phyloP scores from a whole-genome alignment of 2,797 vertebrate species.

The Aythya fuligula region DNA sequence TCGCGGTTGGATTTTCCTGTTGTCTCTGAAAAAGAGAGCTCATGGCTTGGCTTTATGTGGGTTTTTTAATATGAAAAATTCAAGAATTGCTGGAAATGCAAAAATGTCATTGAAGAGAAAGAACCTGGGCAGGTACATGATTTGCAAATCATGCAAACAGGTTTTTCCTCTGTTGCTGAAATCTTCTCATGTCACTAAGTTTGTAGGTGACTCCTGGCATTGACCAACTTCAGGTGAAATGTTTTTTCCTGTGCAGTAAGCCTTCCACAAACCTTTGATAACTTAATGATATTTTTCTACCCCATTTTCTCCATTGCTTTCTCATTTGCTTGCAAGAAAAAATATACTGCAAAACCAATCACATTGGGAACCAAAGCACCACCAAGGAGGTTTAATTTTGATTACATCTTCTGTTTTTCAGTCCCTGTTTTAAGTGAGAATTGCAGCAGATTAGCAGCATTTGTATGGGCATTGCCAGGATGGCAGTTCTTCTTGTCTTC shows the following conservation, averaged over 20 bases:
- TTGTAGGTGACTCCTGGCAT: not conserved
- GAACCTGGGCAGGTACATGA: not conserved
- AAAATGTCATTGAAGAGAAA: not conserved
- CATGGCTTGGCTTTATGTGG: not conserved
- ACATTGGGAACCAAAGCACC: accelerated
- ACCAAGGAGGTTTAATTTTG: not conserved
- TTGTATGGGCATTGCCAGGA: not conserved
- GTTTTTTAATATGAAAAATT: not conserved
- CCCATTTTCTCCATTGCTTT: not conserved
- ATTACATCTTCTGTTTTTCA: not conserved
- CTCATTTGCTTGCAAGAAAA: not conserved
- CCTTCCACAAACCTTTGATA: not conserved
- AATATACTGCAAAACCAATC: not conserved
- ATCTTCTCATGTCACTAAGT: accelerated
- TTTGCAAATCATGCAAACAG: not conserved
- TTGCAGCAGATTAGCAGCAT: not conserved
- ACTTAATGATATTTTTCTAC: not conserved
- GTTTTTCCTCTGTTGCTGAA: not conserved
- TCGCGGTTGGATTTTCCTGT: not conserved
- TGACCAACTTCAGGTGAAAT: not conserved
- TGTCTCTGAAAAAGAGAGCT: not conserved
- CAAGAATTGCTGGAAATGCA: not conserved
- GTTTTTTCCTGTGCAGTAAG: not conserved
- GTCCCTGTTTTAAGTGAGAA: not conserved
- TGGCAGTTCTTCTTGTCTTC: not conserved